phyloP scores from a whole-genome alignment of 1,140 invertebrate species.

The Heliconius nattereri region DNA sequence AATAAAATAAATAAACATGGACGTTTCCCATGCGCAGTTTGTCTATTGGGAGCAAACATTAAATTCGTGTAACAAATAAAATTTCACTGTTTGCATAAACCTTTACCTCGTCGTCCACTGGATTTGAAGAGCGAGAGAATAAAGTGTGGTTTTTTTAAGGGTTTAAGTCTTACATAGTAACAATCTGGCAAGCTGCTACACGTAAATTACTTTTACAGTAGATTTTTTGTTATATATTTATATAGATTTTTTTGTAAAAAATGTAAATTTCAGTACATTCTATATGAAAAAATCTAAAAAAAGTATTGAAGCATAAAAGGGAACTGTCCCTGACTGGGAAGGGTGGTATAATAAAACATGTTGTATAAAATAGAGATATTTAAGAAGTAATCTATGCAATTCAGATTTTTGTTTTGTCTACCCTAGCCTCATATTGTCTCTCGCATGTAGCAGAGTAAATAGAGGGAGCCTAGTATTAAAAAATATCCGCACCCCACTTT shows the following conservation, averaged over 20 bases:
- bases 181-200: not conserved
- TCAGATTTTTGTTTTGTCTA: too few relatives aligned
- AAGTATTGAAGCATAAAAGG: too few relatives aligned
- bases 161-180: not conserved
- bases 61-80: constrained; percentile 16
- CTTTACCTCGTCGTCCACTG: not conserved
- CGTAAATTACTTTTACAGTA: not conserved
- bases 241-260: not conserved
- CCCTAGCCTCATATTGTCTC: too few relatives aligned
- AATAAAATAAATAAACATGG: not conserved
- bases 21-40: not conserved
- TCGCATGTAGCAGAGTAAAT: too few relatives aligned
- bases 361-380: too few relatives aligned
- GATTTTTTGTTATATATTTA: not conserved
- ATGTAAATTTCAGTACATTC: too few relatives aligned
- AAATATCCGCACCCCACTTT: too few relatives aligned
- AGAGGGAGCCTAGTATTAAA: too few relatives aligned
- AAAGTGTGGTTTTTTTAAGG: not conserved
- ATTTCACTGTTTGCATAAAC: constrained; percentile 21
- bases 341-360: too few relatives aligned
- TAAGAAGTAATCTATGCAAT: too few relatives aligned
- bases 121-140: constrained; percentile 9
- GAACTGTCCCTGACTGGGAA: too few relatives aligned
- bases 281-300: too few relatives aligned
- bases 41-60: constrained; percentile 15